These are phyloP conservation scores for Spisula solida DNA, from an alignment of 2,888 invertebrate genomes.

Conservation along the genomic window DNA sequence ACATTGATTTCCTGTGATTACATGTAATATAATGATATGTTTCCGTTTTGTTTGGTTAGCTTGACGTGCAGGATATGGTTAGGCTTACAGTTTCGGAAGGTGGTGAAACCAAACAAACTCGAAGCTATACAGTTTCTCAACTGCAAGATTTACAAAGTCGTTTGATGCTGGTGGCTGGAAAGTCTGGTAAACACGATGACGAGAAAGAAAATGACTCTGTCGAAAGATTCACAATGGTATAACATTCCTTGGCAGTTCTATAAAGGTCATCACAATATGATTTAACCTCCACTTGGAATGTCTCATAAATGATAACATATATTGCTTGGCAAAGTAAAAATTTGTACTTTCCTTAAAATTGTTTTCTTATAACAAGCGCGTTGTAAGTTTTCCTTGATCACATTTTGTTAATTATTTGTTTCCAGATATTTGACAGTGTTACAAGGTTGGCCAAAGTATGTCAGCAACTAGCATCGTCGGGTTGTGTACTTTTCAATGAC, in stretches of 20 bases:
- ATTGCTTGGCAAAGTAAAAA: neutral
- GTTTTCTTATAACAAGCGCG: too few relatives aligned
- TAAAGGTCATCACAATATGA: neutral
- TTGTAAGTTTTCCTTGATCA: too few relatives aligned
- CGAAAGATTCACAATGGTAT: conserved; percentile 80
- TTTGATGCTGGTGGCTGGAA: conserved; percentile 85
- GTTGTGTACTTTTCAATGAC: conserved; percentile 81
- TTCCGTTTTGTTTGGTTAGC: conserved; percentile 10
- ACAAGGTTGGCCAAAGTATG: conserved; percentile 78
- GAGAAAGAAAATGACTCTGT: conserved; percentile 81
- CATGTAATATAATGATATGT: too few relatives aligned
- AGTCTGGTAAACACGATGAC: conserved; percentile 64
- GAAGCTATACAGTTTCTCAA: conserved; percentile 73
- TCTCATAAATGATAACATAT: neutral
- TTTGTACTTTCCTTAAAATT: too few relatives aligned
- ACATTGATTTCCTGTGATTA: too few relatives aligned
- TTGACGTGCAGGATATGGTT: conserved; percentile 31
- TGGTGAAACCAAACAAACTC: conserved; percentile 46
- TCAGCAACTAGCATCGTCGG: conserved; percentile 76
- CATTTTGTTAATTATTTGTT: neutral
- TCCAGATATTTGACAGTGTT: conserved; percentile 80
- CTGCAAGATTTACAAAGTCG: conserved; percentile 84
- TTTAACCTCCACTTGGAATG: neutral
- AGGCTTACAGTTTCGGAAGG: conserved; percentile 60
- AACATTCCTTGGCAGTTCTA: neutral